Evolutionary conservation across 2,113 vertebrate genomes (phyloP).

Genomic region (Solenodon paradoxus): DNA sequence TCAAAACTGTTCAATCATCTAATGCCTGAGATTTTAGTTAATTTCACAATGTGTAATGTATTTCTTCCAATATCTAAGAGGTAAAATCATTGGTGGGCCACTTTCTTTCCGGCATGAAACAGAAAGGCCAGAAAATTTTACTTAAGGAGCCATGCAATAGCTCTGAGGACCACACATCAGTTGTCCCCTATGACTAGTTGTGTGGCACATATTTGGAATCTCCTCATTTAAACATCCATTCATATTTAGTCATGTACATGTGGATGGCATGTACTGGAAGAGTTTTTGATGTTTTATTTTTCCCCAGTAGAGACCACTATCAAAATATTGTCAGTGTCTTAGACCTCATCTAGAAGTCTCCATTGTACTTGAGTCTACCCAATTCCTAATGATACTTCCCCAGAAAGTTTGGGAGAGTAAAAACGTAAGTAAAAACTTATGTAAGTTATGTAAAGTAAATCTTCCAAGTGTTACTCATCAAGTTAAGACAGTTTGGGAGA

Average conservation of each 20-base stretch:
- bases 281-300: neutral
- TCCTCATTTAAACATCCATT: neutral
- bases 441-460: too few species aligned
- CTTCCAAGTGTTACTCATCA: too few species aligned
- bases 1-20: neutral
- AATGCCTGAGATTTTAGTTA: neutral
- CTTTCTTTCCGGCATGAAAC: neutral
- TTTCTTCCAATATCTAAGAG: neutral
- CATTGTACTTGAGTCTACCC: neutral
- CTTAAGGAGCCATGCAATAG: neutral
- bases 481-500: neutral
- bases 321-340: neutral
- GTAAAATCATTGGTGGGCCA: neutral
- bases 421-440: too few species aligned
- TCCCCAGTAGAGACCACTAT: neutral
- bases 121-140: neutral
- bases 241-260: neutral
- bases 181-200: neutral
- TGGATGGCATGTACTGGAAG: neutral
- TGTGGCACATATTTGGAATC: neutral
- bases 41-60: neutral
- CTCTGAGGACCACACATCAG: neutral
- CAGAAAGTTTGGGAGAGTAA: neutral
- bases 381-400: neutral
- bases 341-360: neutral